Conservation (phyloP, 2,113 vertebrate species). For the Typhlomys cinereus region DNA sequence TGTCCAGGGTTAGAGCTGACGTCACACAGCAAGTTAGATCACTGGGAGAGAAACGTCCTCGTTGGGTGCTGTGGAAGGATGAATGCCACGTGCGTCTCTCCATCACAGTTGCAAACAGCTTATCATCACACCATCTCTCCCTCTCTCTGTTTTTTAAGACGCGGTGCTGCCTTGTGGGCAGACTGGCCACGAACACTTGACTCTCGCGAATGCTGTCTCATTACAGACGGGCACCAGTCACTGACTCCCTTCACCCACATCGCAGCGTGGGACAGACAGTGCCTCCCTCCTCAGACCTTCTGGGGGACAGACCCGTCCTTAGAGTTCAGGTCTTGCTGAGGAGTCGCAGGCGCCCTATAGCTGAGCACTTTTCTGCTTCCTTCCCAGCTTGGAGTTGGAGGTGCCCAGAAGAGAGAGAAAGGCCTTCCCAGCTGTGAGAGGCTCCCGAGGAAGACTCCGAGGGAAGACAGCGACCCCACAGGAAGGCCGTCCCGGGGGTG, state of each 20-base stretch:
- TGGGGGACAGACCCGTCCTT: not conserved
- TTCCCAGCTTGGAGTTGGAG: not conserved
- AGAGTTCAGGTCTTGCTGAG: not conserved
- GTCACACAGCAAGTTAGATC: not conserved
- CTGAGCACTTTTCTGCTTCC: not conserved
- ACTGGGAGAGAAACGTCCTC: not conserved
- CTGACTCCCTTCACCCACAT: too few species aligned
- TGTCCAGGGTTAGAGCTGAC: not conserved
- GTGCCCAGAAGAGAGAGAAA: not conserved
- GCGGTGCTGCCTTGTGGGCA: not conserved
- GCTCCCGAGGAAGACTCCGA: accelerated
- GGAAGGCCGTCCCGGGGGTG: not conserved
- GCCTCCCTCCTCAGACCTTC: not conserved
- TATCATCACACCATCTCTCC: too few species aligned
- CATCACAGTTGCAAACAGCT: too few species aligned
- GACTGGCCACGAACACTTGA: not conserved
- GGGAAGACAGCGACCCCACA: not conserved
- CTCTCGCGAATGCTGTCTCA: not conserved
- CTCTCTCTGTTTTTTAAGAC: not conserved
- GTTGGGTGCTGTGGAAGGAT: not conserved
- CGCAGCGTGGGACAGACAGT: too few species aligned
- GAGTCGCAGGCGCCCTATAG: not conserved
- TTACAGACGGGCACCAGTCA: too few species aligned
- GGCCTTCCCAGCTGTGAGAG: not conserved
- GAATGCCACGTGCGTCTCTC: too few species aligned